Evolutionary conservation across 2,113 vertebrate genomes (phyloP), one percentile per base, ranked within the genome.

Genomic region (Pelmatolapia mariae): DNA sequence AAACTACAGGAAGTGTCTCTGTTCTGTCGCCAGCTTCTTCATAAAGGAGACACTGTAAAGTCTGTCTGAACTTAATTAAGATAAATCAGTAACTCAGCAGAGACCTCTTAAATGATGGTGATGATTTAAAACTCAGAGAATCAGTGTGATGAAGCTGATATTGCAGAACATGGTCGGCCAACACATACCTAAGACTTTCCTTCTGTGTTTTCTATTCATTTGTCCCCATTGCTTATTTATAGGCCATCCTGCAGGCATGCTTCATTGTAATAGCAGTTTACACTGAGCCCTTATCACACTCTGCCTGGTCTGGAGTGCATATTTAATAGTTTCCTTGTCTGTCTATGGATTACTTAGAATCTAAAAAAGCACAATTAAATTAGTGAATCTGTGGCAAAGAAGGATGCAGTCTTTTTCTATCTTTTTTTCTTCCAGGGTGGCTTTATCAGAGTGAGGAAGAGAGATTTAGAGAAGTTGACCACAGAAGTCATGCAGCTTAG

Each of bases 401-500:
- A 43, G 38, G 13, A 45, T 0, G 1, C 31, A 19, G 1, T 63
- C 10, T 63, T 11, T 63, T 0, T 19, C 31, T 16, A 2, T 29
- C 8, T 29, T n/a, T 38, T 76, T 88, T 31, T 38, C 22, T 83
- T 79, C 43, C 82, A 96, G 96, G 95, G 93, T 31, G 95, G 96
- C 22, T 98, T 97, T 38, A 97, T 99, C 36, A 91, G 87, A 90
- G 94, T 99, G 47, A 96, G 94, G 73, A 98, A 96, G 91, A 96
- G 95, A 86, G 98, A 98, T 86, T 91, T 99, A 84, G 98, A 99
- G 43, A 97, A 96, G 53, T 88, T 99, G 84, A 98, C 97, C 8
- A 98, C 98, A 1, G 98, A 99, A 92, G 97, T 99, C 80, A 99
- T 99, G 98, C 98, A 99, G 76, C 94, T 99, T 45, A 95, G 96